A percentile compares a stretch with the other conserved stretches of the same genome.
These are phyloP conservation scores for Hypselothyrea guttata DNA, from an alignment of 2,888 invertebrate genomes.

Conservation along the genomic window DNA sequence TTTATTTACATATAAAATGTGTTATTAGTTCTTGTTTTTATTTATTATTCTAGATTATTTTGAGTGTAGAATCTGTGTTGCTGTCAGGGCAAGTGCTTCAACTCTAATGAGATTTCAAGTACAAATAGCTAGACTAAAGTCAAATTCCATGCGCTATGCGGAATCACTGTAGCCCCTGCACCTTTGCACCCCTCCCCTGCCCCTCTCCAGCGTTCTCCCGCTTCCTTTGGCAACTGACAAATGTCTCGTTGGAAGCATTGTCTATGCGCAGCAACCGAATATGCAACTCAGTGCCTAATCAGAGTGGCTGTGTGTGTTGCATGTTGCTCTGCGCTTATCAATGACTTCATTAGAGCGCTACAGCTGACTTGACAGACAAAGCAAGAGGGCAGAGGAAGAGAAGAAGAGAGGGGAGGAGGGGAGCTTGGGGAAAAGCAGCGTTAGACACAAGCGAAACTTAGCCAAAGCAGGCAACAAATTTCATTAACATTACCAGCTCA, in stretches of 20 bases:
- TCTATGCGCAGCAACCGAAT: conserved; percentile 58
- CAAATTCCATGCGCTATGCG: conserved; percentile 9
- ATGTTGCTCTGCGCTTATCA: conserved; percentile 57
- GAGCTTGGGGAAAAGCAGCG: too few species aligned
- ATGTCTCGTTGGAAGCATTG: conserved; percentile 43
- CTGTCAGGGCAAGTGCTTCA: conserved; percentile 64
- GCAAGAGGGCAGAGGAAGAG: conserved; percentile 7
- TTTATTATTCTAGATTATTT: too few species aligned
- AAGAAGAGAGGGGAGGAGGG: conserved; percentile 44
- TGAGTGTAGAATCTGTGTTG: conserved; percentile 2
- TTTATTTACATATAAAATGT: too few species aligned
- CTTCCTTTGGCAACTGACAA: too few species aligned
- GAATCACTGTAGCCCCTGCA: too few species aligned
- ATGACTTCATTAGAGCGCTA: conserved; percentile 72
- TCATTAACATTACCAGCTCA: conserved; percentile 69
- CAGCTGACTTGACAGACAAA: conserved; percentile 37
- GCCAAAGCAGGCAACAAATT: conserved; percentile 64
- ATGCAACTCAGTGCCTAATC: conserved; percentile 65
- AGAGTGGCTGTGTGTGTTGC: conserved; percentile 25
- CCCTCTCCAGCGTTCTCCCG: background rate
- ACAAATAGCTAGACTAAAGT: conserved; percentile 56
- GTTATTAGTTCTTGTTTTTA: too few species aligned
- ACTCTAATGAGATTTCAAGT: conserved; percentile 76
- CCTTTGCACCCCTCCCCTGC: background rate
- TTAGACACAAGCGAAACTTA: conserved; percentile 47